These are phyloP conservation scores for Argentina silus DNA, from an alignment of 2,797 vertebrate species.

Conservation along the genomic window DNA sequence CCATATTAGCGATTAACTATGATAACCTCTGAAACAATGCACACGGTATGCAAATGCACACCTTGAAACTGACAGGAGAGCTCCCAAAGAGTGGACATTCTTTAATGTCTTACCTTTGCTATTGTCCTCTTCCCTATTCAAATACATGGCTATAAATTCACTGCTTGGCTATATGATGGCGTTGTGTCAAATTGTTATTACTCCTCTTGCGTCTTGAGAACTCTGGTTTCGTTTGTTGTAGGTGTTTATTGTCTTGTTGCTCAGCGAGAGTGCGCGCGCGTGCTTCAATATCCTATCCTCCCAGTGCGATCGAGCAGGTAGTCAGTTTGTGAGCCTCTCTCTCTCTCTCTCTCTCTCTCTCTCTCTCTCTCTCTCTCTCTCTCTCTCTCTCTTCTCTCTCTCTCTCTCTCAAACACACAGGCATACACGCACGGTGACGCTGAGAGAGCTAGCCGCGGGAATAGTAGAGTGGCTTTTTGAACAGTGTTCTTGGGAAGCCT, in stretches of 20 bases:
- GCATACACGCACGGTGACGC: conserved; percentile 51
- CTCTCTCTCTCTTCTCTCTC: conserved; percentile 49
- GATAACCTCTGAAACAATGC: conserved; percentile 31
- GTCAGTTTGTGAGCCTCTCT: conserved; percentile 56
- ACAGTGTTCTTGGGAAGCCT: conserved; percentile 45
- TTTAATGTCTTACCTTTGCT: conserved; percentile 79
- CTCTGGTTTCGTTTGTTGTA: conserved; percentile 66
- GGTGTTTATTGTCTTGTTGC: conserved; percentile 80
- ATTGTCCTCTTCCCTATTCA: conserved; percentile 81
- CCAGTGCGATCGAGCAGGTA: conserved; percentile 71
- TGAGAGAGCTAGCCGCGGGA: conserved; percentile 68
- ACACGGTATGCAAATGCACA: conserved; percentile 52
- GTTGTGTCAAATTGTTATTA: conserved; percentile 54
- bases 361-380: conserved; percentile 34
- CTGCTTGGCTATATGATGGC: conserved; percentile 57
- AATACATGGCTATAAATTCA: conserved; percentile 81
- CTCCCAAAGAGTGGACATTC: conserved; percentile 48
- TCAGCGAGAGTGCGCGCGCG: conserved; percentile 58
- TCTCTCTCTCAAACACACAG: conserved; percentile 27
- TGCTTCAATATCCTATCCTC: conserved; percentile 73
- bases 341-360: conserved; percentile 37
- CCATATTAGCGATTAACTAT: conserved; percentile 37
- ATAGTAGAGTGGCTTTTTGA: conserved; percentile 58
- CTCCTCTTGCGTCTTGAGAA: conserved; percentile 66
- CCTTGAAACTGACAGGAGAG: conserved; percentile 65